These are phyloP conservation scores for Leptinotarsa peninsularis DNA, from an alignment of 2,888 invertebrate genomes.

Conservation along the genomic window DNA sequence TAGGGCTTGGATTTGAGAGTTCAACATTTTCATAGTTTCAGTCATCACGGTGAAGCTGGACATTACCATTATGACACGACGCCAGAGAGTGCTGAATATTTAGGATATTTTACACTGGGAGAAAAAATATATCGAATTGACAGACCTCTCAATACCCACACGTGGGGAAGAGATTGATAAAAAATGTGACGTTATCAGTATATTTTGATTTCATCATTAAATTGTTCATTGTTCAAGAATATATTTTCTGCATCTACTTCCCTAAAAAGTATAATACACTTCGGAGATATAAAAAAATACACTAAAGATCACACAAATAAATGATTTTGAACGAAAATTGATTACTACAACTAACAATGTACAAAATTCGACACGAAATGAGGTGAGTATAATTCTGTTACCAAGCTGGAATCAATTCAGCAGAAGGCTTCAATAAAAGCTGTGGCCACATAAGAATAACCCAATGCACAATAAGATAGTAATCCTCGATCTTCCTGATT, in stretches of 20 bases:
- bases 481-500: no score
- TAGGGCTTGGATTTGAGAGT: conserved; percentile 90
- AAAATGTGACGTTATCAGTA: conserved; percentile 1
- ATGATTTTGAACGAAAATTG: background rate
- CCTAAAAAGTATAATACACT: background rate
- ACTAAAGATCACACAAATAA: no score
- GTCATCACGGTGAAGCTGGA: conserved; percentile 85
- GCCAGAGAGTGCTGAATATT: conserved; percentile 87
- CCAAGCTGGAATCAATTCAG: no score
- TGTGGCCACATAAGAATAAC: no score
- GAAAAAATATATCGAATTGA: conserved; percentile 81
- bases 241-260: background rate
- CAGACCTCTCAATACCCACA: conserved; percentile 75
- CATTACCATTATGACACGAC: conserved; percentile 98
- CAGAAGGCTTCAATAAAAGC: no score
- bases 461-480: no score
- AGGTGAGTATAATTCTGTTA: no score
- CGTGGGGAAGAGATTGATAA: conserved; percentile 76
- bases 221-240: background rate
- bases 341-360: no score
- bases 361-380: no score
- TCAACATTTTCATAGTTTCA: conserved; percentile 96
- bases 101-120: conserved; percentile 89
- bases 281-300: no score
- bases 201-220: background rate